These are phyloP conservation scores for Eciton burchellii DNA, from an alignment of 1,140 invertebrate species.

Conservation along the genomic window DNA sequence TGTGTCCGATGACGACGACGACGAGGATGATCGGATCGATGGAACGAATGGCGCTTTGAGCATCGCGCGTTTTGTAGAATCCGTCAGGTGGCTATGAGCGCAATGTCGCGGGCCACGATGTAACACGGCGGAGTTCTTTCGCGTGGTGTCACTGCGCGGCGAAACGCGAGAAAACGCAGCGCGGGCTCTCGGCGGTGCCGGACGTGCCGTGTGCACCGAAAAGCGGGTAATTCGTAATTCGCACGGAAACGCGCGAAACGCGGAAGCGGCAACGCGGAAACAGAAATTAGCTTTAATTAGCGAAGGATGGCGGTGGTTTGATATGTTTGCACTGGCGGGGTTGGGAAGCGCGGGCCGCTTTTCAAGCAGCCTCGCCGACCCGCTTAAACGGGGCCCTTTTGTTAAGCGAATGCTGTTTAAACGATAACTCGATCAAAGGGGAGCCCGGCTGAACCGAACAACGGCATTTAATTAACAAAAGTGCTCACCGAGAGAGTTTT, in stretches of 20 bases:
- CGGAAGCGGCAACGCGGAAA: background rate
- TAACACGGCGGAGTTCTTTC: slow-evolving; percentile 2
- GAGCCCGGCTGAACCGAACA: slow-evolving; percentile 80
- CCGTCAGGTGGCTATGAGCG: background rate
- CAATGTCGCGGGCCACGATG: background rate
- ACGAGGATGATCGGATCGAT: slow-evolving; percentile 18
- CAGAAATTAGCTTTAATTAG: slow-evolving; percentile 80
- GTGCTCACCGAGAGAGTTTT: slow-evolving; percentile 80
- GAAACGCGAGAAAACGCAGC: slow-evolving; percentile 8
- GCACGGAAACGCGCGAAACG: background rate
- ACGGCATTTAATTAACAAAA: slow-evolving; percentile 84
- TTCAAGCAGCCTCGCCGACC: slow-evolving; percentile 76
- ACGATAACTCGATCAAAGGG: slow-evolving; percentile 84
- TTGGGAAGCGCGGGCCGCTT: slow-evolving; percentile 62
- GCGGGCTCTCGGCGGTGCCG: background rate
- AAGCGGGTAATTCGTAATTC: slow-evolving; percentile 4
- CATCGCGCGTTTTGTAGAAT: slow-evolving; percentile 5
- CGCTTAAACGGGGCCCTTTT: slow-evolving; percentile 74
- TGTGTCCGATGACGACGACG: background rate
- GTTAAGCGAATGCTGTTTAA: slow-evolving; percentile 78
- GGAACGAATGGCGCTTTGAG: slow-evolving; percentile 15
- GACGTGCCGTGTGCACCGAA: background rate
- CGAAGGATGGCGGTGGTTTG: slow-evolving; percentile 73
- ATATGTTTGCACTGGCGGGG: slow-evolving; percentile 78
- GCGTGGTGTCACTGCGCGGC: background rate